phyloP scores from a whole-genome alignment of 2,797 vertebrate species.

The Chloroceryle amazona region DNA sequence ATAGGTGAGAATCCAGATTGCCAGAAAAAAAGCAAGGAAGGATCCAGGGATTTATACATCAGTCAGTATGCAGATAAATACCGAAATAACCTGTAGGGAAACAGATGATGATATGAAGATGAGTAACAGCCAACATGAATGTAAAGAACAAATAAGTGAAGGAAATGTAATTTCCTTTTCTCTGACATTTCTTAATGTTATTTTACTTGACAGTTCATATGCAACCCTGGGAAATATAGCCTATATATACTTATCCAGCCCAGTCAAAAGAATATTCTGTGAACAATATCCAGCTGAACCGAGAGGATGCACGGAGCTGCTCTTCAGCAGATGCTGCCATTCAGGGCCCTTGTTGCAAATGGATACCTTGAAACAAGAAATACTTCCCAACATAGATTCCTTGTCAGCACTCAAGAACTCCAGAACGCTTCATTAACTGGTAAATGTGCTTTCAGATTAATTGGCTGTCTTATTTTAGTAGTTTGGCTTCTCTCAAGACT shows the following conservation, averaged over 20 bases:
- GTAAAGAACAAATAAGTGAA: not conserved
- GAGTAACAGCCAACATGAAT: not conserved
- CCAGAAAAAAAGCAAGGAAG: not conserved
- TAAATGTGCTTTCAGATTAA: not conserved
- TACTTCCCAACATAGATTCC: not conserved
- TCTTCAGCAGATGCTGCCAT: not conserved
- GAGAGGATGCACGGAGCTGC: not conserved
- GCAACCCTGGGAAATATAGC: not conserved
- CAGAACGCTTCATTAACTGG: not conserved
- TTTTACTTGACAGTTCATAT: not conserved
- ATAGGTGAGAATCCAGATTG: not conserved
- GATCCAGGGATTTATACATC: not conserved
- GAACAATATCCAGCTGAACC: not conserved
- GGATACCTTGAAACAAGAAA: not conserved
- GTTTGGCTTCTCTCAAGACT: not conserved
- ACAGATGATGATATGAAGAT: not conserved
- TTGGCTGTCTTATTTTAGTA: not conserved
- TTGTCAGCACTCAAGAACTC: not conserved
- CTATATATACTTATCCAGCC: not conserved
- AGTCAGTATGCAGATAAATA: not conserved
- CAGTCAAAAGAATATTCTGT: not conserved
- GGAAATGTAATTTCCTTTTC: not conserved
- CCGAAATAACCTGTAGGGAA: not conserved
- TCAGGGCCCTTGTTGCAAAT: not conserved
- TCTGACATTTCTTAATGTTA: not conserved